Evolutionary conservation across 30 jellyfish, hydroid and myxozoan species (phyloP), one percentile per base, ranked within the genome.

Genomic region (Pseudorhiza aurosa): DNA sequence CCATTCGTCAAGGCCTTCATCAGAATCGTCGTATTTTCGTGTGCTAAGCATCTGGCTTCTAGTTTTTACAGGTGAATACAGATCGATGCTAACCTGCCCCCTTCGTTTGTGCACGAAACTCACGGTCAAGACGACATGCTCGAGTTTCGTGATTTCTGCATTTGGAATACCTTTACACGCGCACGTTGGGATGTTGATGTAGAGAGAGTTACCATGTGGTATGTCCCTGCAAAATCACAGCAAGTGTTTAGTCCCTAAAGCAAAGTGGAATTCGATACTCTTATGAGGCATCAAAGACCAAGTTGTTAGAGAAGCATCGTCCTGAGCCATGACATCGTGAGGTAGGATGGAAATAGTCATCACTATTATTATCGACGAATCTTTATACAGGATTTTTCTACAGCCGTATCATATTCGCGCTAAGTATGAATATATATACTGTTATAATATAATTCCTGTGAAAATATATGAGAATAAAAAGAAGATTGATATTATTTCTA

Each of bases 1-100:
- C 99, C 99, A 95, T 46, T 95, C 98, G 63, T 95, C 99, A 15
- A 95, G 95, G 0, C 99, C 99, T 75, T 95, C 99, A 53, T 89
- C 98, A 11, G 98, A 88, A 21, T 89, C 97, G 44, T 95, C 99
- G 60, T 95, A 95, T 63, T 81, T 84, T 32, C 99, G 60, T 18
- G 99, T 86, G 93, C 99, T 95, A 57, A 95, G 85, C 98, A 95
- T 95, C 62, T 95, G 98, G 68, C 99, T 95, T 56, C 91, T 46
- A 21, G 99, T 88, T 39, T 95, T 96, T 8, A 85, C 77, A 28
- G 99, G 99, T n/a, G 97, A 88, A 32, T 73, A 70, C 46, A 95
- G 74, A 65, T 95, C 98, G n/a, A 95, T 85, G 88, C 98, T 88
- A 37, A 95, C 97, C 58, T 89, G 95, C 7, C 99, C 99, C 19